These are phyloP conservation scores for Holothuria glaberrima DNA, from an alignment of 35 echinoderm and acorn worm species.

Conservation along the genomic window DNA sequence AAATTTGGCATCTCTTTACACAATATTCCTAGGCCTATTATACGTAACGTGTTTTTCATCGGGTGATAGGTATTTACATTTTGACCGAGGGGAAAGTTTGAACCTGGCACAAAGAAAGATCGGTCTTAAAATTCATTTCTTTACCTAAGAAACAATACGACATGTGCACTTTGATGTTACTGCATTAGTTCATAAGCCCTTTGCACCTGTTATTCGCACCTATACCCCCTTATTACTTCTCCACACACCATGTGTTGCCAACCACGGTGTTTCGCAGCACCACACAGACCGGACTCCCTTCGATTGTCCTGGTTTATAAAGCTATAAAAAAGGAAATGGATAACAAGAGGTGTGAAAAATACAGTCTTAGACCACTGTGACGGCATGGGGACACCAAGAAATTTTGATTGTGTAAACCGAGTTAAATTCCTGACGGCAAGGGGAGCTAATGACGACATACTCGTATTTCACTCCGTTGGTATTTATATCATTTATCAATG, in stretches of 20 bases:
- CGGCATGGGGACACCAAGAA: not conserved
- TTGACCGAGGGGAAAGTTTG: too few relatives aligned
- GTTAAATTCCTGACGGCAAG: slow-evolving; percentile 18
- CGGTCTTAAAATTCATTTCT: too few relatives aligned
- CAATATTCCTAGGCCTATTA: too few relatives aligned
- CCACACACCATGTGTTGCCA: not conserved
- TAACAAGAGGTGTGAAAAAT: slow-evolving; percentile 43
- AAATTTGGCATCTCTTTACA: too few relatives aligned
- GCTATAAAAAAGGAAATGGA: not conserved
- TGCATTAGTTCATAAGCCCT: not conserved
- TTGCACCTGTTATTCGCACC: slow-evolving; percentile 19
- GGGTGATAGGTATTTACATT: too few relatives aligned
- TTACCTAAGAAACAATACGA: too few relatives aligned
- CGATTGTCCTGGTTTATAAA: slow-evolving; percentile 23
- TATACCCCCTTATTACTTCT: not conserved
- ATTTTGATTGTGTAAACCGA: slow-evolving; percentile 19
- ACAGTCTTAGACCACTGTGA: slow-evolving; percentile 31
- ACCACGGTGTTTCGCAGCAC: slow-evolving; percentile 18
- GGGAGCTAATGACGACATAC: not conserved
- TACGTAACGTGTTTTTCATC: too few relatives aligned
- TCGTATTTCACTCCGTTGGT: slow-evolving; percentile 29
- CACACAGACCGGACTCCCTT: slow-evolving; percentile 7
- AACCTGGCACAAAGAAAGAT: too few relatives aligned
- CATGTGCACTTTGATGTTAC: too few relatives aligned
- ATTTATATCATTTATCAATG: slow-evolving; percentile 2